phyloP scores from a whole-genome alignment of 2,797 vertebrate genomes.

The Cryptoprocta ferox region DNA sequence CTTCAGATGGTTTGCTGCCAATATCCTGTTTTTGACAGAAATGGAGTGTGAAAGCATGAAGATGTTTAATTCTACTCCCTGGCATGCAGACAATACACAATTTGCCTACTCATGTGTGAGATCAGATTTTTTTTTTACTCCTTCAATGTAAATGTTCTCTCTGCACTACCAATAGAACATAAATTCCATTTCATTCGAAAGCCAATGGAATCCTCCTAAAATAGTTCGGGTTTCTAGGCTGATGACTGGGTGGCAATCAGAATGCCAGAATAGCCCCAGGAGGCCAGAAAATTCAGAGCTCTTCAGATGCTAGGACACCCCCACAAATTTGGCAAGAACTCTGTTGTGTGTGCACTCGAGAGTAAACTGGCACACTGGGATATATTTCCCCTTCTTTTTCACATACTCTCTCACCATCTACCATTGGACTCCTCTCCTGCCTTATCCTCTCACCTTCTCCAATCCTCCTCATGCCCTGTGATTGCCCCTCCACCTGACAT shows the following conservation, averaged over 20 bases:
- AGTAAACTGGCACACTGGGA: conserved; percentile 21
- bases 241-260: conserved; percentile 34
- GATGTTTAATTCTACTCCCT: conserved; percentile 63
- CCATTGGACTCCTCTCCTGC: neutral
- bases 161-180: conserved; percentile 35
- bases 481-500: neutral
- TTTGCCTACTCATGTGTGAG: conserved; percentile 61
- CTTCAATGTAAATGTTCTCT: conserved; percentile 55
- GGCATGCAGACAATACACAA: conserved; percentile 33
- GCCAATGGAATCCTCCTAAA: conserved; percentile 49
- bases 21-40: conserved; percentile 70
- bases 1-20: conserved; percentile 52
- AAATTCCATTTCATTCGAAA: conserved; percentile 53
- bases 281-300: conserved; percentile 34
- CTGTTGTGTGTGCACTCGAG: neutral
- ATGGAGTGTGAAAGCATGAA: conserved; percentile 35
- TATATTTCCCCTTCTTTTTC: conserved; percentile 42
- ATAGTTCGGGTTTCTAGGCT: conserved; percentile 42
- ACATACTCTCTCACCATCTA: neutral
- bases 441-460: conserved; percentile 2
- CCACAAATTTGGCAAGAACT: conserved; percentile 29
- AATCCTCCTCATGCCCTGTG: neutral
- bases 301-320: conserved; percentile 5
- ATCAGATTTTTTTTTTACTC: conserved; percentile 50
- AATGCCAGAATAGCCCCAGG: conserved; percentile 9